A percentile compares a stretch with the other conserved stretches of the same genome.
phyloP scores from a whole-genome alignment of 2,888 invertebrate species.

The Temnothorax ravouxi region DNA sequence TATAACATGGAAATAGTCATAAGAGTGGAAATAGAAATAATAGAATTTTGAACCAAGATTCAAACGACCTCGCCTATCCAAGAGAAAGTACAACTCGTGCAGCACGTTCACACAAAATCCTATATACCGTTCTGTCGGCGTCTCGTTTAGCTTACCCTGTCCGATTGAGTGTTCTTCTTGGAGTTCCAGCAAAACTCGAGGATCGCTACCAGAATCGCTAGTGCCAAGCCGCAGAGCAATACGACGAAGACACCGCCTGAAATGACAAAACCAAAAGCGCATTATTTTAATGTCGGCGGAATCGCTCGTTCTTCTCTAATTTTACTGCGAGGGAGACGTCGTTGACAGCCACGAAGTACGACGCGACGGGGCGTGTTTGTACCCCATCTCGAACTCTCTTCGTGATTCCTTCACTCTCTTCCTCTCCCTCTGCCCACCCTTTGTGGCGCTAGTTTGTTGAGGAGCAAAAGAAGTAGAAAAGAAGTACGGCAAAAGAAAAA shows the following conservation, averaged over 20 bases:
- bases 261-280: conserved; percentile 75
- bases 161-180: conserved; percentile 94
- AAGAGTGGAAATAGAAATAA: background rate
- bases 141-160: conserved; percentile 87
- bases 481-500: conserved; percentile 62
- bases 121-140: conserved; percentile 17
- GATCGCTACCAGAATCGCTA: conserved; percentile 97
- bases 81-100: conserved; percentile 68
- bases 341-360: conserved; percentile 39
- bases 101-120: conserved; percentile 66
- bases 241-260: conserved; percentile 98
- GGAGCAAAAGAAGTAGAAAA: conserved; percentile 43
- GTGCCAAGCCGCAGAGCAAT: conserved; percentile 95
- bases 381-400: conserved; percentile 30
- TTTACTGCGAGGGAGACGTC: conserved; percentile 46
- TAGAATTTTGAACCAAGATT: conserved; percentile 8
- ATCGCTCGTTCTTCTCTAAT: conserved; percentile 66
- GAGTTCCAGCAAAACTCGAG: conserved; percentile 98
- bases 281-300: conserved; percentile 76
- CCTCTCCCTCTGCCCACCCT: background rate
- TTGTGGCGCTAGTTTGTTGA: conserved; percentile 50
- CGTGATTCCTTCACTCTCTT: conserved; percentile 3
- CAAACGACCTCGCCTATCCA: conserved; percentile 60
- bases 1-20: background rate
- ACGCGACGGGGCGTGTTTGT: conserved; percentile 30